Evolutionary conservation across 2,797 vertebrate genomes (phyloP).

Genomic region (Chaenodraco wilsoni): DNA sequence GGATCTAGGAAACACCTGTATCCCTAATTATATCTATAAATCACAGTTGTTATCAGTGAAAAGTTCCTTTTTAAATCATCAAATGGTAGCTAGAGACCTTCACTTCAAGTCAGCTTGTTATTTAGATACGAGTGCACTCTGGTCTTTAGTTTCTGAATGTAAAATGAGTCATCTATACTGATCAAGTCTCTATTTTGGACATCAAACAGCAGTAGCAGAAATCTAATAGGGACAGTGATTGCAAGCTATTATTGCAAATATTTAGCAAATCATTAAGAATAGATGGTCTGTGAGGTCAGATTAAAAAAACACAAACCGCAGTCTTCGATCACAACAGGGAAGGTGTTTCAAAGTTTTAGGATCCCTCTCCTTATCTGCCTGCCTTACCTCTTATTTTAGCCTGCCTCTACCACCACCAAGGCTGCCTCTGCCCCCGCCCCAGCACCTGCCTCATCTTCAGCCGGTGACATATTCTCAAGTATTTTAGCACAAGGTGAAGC

Average conservation of each 20-base stretch:
- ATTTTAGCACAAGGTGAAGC: slow-evolving; percentile 89
- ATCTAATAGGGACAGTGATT: background rate
- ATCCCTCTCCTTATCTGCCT: background rate
- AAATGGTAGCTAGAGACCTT: background rate
- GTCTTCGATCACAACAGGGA: background rate
- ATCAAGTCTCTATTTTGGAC: background rate
- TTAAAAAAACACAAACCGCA: background rate
- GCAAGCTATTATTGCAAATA: background rate
- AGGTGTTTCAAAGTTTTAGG: background rate
- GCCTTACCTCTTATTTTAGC: slow-evolving; percentile 34
- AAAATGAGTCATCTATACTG: background rate
- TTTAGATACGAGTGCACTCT: background rate
- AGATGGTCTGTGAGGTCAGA: background rate
- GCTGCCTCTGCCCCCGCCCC: slow-evolving; percentile 28
- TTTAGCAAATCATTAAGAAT: background rate
- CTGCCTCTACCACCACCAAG: slow-evolving; percentile 35
- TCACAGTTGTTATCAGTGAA: background rate
- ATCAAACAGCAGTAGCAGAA: background rate
- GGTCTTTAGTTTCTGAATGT: background rate
- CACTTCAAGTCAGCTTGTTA: background rate
- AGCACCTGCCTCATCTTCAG: slow-evolving; percentile 46
- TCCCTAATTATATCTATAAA: background rate
- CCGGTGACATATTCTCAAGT: slow-evolving; percentile 80
- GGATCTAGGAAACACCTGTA: background rate
- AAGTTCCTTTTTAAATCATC: background rate